These are phyloP conservation scores for Atherinosoma microstoma DNA, from an alignment of 2,797 vertebrate species.

Conservation along the genomic window DNA sequence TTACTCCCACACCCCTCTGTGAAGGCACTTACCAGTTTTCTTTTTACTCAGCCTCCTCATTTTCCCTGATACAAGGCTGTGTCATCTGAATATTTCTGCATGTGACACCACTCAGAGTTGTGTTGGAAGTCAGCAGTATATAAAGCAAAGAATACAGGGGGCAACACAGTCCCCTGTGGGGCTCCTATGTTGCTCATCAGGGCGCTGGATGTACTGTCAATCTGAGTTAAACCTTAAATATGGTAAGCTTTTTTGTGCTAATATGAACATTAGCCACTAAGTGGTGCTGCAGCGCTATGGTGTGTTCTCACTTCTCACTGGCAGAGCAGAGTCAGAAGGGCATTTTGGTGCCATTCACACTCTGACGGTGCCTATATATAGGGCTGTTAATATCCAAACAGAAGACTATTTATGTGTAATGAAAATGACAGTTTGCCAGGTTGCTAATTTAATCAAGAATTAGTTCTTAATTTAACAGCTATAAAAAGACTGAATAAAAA, in stretches of 20 bases:
- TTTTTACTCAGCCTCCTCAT: no score
- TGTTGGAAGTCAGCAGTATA: no score
- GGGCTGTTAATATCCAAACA: slow-evolving; percentile 70
- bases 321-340: slow-evolving; percentile 13
- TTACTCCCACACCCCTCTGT: no score
- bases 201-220: no score
- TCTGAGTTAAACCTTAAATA: background rate
- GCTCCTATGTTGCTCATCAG: no score
- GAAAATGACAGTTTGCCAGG: slow-evolving; percentile 43
- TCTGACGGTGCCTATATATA: slow-evolving; percentile 69
- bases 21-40: no score
- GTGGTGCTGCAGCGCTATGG: slow-evolving; percentile 19
- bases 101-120: no score
- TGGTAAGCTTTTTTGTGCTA: background rate
- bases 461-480: slow-evolving; percentile 43
- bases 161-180: no score
- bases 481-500: slow-evolving; percentile 31
- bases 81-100: no score
- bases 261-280: slow-evolving; percentile 23
- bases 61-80: no score
- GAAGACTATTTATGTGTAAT: slow-evolving; percentile 60
- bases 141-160: no score
- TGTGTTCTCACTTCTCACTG: background rate
- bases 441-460: slow-evolving; percentile 35
- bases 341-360: slow-evolving; percentile 51